Evolutionary conservation across 2,113 vertebrate genomes (phyloP), one percentile per base, ranked within the genome.

Genomic region (Chaetodon auriga): DNA sequence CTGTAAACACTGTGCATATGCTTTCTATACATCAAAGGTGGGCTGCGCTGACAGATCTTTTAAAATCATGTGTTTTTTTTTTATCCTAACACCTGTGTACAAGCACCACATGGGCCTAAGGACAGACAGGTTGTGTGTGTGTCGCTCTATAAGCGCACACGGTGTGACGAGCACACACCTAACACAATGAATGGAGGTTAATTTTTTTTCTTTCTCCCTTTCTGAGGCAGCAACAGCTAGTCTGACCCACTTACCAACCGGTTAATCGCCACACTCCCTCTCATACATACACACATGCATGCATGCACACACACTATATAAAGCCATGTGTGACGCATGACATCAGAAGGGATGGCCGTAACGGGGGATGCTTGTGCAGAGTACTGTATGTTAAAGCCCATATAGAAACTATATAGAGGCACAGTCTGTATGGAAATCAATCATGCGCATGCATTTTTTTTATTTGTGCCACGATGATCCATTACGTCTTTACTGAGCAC

Each of bases 161-260:
- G 6, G 43, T 57, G 53, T 82, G 70, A 35, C 79, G 18, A 78
- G 45, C 65, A 57, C 60, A 66, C 68, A 78, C 21, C 23, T 69
- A 76, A 75, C 74, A 77, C 51, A 36, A 46, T 68, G 55, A 71
- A 70, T 21, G 58, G 51, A 78, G 61, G 55, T 64, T 70, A 15
- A 54, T 75, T 81, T 60, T 60, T 30, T 30, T 68, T 63, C 63
- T 72, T n/a, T 60, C 74, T 77, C 58, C 49, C 51, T 72, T 75
- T 84, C 73, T 80, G 55, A 83, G 78, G 68, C 77, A 88, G 73
- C 74, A 89, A 88, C 83, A 88, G 69, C 82, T 83, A 80, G 51
- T 63, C 51, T 93, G 91, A 94, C 93, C 93, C 89, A 93, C 80
- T 92, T 93, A 92, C 84, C 49, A 79, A 82, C 53, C 61, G 74